Percentiles rank a stretch among this genome's conserved stretches.
Evolutionary conservation across 2,113 vertebrate species (phyloP).

Genomic region (Pelvicachromis taeniatus): DNA sequence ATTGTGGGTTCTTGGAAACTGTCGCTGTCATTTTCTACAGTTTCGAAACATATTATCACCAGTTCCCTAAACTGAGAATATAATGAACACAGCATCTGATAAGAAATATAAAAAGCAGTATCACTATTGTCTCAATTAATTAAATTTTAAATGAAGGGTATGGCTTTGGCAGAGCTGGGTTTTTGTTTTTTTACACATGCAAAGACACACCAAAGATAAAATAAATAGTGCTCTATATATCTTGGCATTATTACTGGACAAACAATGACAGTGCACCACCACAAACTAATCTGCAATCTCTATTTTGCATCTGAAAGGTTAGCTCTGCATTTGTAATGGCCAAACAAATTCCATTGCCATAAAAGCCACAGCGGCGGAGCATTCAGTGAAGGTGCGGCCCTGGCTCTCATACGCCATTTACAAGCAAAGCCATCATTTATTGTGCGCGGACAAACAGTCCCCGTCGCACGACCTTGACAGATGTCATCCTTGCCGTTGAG

Average conservation of each 20-base stretch:
- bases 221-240: not conserved
- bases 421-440: slow-evolving; percentile 30
- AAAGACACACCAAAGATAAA: not conserved
- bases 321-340: slow-evolving; percentile 7
- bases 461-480: slow-evolving; percentile 17
- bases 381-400: slow-evolving; percentile 6
- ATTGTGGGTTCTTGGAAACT: not conserved
- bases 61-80: not conserved
- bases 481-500: slow-evolving; percentile 22
- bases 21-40: not conserved
- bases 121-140: not conserved
- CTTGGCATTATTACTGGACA: not conserved
- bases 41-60: not conserved
- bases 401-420: slow-evolving; percentile 16
- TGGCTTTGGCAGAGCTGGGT: not conserved
- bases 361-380: slow-evolving; percentile 11
- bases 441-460: not conserved
- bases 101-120: not conserved
- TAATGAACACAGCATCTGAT: not conserved
- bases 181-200: not conserved
- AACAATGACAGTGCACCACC: not conserved
- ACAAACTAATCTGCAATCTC: slow-evolving; percentile 9
- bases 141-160: not conserved
- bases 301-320: slow-evolving; percentile 23
- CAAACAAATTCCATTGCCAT: slow-evolving; percentile 1